Conservation (phyloP, 2,113 vertebrate species). For the Parus major region DNA sequence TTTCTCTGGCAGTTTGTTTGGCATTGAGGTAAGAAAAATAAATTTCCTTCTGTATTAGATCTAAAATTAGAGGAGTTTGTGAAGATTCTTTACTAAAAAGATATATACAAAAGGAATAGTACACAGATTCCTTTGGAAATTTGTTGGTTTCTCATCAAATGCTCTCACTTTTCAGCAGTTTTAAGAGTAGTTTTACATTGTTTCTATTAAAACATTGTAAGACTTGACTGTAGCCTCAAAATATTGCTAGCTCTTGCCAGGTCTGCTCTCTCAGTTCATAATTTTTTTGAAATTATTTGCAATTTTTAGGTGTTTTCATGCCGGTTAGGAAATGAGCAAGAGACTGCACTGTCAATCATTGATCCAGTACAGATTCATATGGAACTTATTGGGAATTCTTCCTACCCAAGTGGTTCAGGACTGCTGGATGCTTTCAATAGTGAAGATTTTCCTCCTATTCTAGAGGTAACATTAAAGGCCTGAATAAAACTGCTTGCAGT, state of each 20-base stretch:
- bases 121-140: background rate
- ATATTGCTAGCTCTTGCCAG: background rate
- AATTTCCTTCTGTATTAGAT: background rate
- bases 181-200: background rate
- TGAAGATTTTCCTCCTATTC: slow-evolving; percentile 91
- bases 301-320: slow-evolving; percentile 90
- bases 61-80: background rate
- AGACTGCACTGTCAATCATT: slow-evolving; percentile 94
- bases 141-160: background rate
- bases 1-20: slow-evolving; percentile 93
- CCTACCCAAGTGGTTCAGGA: slow-evolving; percentile 90
- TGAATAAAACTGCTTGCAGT: background rate
- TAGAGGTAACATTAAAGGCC: slow-evolving; percentile 82
- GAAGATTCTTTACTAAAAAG: background rate
- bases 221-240: background rate
- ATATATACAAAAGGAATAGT: background rate
- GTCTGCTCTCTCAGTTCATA: background rate
- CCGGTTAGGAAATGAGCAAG: slow-evolving; percentile 91
- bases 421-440: slow-evolving; percentile 95
- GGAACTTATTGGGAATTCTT: slow-evolving; percentile 92
- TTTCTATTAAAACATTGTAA: background rate
- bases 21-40: slow-evolving; percentile 85
- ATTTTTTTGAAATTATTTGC: background rate
- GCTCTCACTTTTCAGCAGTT: background rate
- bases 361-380: slow-evolving; percentile 94